phyloP scores from a whole-genome alignment of 37 sponge, comb jelly and placozoan species.

The Cliona cf. orientalis region DNA sequence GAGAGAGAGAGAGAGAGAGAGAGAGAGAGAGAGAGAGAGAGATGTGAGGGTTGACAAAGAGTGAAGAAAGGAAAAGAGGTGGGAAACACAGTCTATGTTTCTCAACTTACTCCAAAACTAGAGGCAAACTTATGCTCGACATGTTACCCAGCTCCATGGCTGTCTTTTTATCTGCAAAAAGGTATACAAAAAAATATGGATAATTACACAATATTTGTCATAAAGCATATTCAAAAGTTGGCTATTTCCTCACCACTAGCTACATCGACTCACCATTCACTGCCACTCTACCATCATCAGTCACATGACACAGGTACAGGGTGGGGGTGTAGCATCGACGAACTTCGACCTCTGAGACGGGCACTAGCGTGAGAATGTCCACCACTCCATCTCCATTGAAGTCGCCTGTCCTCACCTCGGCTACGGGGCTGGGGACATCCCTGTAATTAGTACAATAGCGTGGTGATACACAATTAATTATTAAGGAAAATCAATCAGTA shows the following conservation, averaged over 20 bases:
- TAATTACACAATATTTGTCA: not conserved
- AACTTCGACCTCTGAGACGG: not conserved
- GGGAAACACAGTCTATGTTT: no score
- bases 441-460: no score
- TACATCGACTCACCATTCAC: no score
- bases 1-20: not conserved
- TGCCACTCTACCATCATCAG: no score
- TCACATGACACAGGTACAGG: constrained; percentile 16
- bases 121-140: not conserved
- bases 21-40: not conserved
- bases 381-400: constrained; percentile 58
- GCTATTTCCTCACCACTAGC: no score
- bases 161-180: not conserved
- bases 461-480: no score
- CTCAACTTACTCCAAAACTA: constrained; percentile 32
- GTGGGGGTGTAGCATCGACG: constrained; percentile 8
- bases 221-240: not conserved
- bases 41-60: not conserved
- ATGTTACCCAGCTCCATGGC: not conserved
- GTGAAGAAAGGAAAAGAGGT: not conserved
- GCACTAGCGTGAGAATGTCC: constrained; percentile 19
- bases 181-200: not conserved
- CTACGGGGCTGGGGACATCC: constrained; percentile 5
- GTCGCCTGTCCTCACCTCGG: constrained; percentile 23
- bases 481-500: no score